These are phyloP conservation scores for Aphelocoma californica DNA, from an alignment of 2,797 vertebrate genomes.

Conservation along the genomic window DNA sequence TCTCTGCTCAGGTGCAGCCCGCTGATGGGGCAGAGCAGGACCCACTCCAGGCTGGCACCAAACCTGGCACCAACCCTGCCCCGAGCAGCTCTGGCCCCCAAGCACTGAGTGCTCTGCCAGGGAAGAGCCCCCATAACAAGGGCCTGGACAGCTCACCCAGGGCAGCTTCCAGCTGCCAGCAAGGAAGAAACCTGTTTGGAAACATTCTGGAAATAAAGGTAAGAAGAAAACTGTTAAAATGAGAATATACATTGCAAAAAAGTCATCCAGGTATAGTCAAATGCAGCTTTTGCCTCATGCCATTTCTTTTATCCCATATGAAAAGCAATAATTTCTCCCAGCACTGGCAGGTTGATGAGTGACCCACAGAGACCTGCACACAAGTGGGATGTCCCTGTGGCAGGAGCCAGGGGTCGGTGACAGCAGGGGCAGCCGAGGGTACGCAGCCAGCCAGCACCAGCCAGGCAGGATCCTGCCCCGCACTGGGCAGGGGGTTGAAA, in stretches of 20 bases:
- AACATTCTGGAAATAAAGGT: background rate
- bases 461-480: background rate
- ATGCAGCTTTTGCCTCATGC: background rate
- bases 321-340: background rate
- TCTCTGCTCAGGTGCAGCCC: background rate
- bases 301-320: background rate
- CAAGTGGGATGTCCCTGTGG: accelerated
- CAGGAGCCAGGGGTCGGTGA: background rate
- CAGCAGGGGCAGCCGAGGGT: background rate
- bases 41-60: background rate
- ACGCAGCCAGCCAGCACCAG: background rate
- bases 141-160: background rate
- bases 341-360: background rate
- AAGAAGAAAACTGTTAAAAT: background rate
- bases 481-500: background rate
- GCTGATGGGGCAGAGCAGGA: background rate
- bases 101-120: background rate
- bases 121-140: background rate
- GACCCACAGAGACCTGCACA: background rate
- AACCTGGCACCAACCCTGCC: background rate
- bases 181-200: background rate
- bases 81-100: accelerated
- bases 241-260: background rate
- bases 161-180: background rate
- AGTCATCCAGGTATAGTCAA: background rate